Conservation (phyloP, 1,140 invertebrate species). For the Vanessa atalanta region DNA sequence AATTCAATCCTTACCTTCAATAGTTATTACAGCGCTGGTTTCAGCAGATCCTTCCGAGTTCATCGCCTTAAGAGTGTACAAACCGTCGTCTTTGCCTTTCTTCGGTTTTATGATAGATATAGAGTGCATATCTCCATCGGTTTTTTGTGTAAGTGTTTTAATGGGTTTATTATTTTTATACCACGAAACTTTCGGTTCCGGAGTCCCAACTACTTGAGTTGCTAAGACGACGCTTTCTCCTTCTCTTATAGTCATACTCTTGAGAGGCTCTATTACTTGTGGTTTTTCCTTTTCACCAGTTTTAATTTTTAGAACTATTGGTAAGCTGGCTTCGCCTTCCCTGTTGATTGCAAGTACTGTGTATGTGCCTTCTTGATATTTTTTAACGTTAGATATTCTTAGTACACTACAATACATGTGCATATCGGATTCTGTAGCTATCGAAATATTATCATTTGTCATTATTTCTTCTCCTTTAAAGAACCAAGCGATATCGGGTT, state of each 20-base stretch:
- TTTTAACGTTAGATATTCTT: conserved; percentile 89
- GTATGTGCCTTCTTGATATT: conserved; percentile 92
- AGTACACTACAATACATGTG: conserved; percentile 93
- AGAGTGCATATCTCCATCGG: conserved; percentile 86
- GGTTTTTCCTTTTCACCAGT: conserved; percentile 89
- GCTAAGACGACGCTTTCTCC: conserved; percentile 88
- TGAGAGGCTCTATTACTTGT: conserved; percentile 89
- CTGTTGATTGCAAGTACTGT: conserved; percentile 93
- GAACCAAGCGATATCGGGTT: conserved; percentile 93
- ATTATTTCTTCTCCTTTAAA: conserved; percentile 87
- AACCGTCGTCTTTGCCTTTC: conserved; percentile 84
- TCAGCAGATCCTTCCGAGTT: conserved; percentile 89
- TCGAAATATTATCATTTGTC: conserved; percentile 84
- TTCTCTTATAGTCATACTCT: conserved; percentile 87
- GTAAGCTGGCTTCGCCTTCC: conserved; percentile 92
- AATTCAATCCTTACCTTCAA: conserved; percentile 85
- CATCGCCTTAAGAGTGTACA: conserved; percentile 90
- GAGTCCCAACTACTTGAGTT: conserved; percentile 90
- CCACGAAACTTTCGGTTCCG: conserved; percentile 90
- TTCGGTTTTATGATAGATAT: conserved; percentile 86
- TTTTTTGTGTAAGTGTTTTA: conserved; percentile 81
- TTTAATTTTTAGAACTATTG: conserved; percentile 90
- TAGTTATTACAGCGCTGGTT: conserved; percentile 87
- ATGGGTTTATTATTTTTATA: conserved; percentile 88
- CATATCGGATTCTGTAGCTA: conserved; percentile 91